A percentile compares a stretch with the other conserved stretches of the same genome.
phyloP scores from a whole-genome alignment of 2,797 vertebrate genomes.

The Catharus ustulatus region DNA sequence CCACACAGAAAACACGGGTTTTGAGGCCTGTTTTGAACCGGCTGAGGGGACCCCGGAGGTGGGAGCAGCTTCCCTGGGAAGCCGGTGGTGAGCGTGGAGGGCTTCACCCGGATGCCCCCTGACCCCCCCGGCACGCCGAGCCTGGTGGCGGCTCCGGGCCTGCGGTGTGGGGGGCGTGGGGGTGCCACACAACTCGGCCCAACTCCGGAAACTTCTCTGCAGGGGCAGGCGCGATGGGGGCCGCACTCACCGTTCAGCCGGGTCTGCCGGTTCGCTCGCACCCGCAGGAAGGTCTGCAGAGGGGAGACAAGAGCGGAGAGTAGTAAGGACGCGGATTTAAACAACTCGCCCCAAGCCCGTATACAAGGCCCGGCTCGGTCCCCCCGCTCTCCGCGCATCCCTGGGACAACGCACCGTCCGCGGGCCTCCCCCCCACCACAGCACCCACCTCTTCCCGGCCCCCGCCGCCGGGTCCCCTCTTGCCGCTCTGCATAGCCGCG shows the following conservation, averaged over 20 bases:
- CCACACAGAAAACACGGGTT: rapidly evolving
- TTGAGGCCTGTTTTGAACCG: rapidly evolving
- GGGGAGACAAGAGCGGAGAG: neutral
- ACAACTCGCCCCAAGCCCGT: neutral
- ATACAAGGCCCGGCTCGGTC: neutral
- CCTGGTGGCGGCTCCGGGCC: neutral
- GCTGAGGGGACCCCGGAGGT: rapidly evolving
- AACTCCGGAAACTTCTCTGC: neutral
- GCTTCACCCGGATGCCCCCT: rapidly evolving
- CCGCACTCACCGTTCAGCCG: constrained; percentile 94
- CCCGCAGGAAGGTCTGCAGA: constrained; percentile 95
- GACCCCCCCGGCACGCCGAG: neutral
- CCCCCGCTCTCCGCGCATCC: neutral
- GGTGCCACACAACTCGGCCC: neutral
- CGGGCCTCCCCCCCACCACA: neutral
- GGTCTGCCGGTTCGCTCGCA: constrained; percentile 97
- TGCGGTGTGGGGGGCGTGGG: rapidly evolving
- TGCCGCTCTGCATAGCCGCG: constrained; percentile 84
- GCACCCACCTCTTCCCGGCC: constrained; percentile 71
- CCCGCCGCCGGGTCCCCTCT: constrained; percentile 78
- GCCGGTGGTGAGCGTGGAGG: rapidly evolving
- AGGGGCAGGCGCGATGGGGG: neutral
- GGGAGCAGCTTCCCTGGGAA: too few species aligned
- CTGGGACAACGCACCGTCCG: neutral
- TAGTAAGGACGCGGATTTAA: neutral